phyloP scores from a whole-genome alignment of 2,888 invertebrate species.

The Lathronympha strigana region DNA sequence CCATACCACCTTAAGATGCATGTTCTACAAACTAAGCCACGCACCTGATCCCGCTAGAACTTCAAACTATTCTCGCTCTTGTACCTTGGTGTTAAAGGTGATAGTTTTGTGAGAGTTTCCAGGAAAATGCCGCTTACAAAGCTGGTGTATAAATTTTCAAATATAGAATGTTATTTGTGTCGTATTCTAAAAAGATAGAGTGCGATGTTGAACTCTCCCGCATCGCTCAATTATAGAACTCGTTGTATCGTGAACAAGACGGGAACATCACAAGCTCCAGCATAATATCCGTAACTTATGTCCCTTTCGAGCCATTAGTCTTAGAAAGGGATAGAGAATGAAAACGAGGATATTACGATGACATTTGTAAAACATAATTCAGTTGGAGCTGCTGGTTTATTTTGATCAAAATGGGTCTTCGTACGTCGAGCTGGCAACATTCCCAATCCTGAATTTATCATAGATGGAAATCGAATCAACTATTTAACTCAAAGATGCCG shows the following conservation, averaged over 20 bases:
- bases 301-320: constrained; percentile 53
- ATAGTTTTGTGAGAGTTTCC: constrained; percentile 52
- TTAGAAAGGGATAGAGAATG: constrained; percentile 57
- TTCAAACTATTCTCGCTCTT: constrained; percentile 54
- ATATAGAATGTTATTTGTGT: constrained; percentile 84
- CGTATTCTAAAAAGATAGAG: constrained; percentile 84
- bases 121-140: constrained; percentile 66
- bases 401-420: constrained; percentile 16
- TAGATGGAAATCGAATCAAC: not conserved
- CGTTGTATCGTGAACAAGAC: constrained; percentile 71
- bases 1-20: constrained; percentile 76
- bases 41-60: constrained; percentile 51
- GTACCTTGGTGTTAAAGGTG: constrained; percentile 53
- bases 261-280: constrained; percentile 62
- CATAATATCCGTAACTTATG: constrained; percentile 57
- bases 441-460: not conserved
- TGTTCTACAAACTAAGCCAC: constrained; percentile 70
- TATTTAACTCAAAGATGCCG: not conserved
- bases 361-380: constrained; percentile 64
- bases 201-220: constrained; percentile 83
- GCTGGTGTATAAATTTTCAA: constrained; percentile 80
- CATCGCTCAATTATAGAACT: constrained; percentile 83
- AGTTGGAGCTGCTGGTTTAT: constrained; percentile 26
- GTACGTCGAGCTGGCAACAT: constrained; percentile 6
- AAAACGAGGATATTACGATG: constrained; percentile 60